Conservation (phyloP, 1,140 invertebrate species). For the Aphelenchoides fujianensis region DNA sequence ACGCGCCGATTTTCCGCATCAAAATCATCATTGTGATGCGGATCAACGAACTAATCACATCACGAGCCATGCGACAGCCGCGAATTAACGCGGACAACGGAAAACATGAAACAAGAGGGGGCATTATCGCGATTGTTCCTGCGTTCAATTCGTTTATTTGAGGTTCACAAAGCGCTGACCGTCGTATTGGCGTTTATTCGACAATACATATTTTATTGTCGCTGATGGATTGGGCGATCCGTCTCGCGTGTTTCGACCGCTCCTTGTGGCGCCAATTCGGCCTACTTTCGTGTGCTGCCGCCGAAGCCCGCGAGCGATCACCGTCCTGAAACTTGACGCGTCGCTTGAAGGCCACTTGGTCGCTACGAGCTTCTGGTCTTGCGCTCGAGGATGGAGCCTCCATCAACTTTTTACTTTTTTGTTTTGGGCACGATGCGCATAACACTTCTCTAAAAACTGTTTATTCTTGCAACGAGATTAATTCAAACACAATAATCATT, state of each 20-base stretch:
- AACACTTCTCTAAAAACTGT: no score
- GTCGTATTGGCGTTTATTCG: constrained; percentile 14
- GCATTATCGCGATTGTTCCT: background rate
- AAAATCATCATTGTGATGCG: constrained; percentile 41
- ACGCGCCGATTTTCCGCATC: constrained; percentile 28
- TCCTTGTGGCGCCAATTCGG: constrained; percentile 30
- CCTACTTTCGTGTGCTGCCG: constrained; percentile 30
- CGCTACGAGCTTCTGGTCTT: constrained; percentile 56
- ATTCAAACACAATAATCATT: no score
- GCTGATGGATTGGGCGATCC: constrained; percentile 13
- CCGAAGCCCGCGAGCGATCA: constrained; percentile 35
- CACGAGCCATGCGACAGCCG: constrained; percentile 11
- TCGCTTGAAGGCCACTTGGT: background rate
- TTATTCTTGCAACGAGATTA: no score
- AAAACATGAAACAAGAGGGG: constrained; percentile 19
- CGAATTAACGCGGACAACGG: background rate
- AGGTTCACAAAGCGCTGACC: constrained; percentile 11
- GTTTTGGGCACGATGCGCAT: no score
- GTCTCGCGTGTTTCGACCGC: constrained; percentile 16
- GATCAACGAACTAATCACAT: constrained; percentile 42
- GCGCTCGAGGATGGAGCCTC: constrained; percentile 53
- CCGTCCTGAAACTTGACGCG: constrained; percentile 36
- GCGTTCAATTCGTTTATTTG: no score
- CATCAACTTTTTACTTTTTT: no score
- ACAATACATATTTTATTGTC: constrained; percentile 11